These are phyloP conservation scores for Gnathonemus longibarbis DNA, from an alignment of 2,113 vertebrate species.

Conservation along the genomic window DNA sequence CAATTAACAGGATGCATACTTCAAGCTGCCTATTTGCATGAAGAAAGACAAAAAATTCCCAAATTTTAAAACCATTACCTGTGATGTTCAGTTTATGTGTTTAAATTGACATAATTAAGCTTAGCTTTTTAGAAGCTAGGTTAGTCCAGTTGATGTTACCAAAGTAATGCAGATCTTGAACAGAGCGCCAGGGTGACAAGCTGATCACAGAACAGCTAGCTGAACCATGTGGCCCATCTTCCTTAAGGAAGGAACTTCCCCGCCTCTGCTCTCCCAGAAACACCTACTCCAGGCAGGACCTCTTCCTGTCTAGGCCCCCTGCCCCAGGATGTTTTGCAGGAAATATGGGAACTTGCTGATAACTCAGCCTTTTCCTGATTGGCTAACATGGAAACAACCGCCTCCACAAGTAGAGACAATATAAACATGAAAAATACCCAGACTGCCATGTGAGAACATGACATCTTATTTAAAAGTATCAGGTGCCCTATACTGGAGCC, in stretches of 20 bases:
- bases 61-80: neutral
- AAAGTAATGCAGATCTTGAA: neutral
- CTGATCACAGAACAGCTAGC: neutral
- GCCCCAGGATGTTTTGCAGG: constrained; percentile 15
- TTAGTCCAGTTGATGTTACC: neutral
- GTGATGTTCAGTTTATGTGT: neutral
- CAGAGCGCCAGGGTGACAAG: neutral
- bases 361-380: constrained; percentile 13
- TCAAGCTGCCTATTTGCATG: neutral
- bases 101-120: neutral
- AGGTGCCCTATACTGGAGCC: neutral
- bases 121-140: neutral
- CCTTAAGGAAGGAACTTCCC: neutral
- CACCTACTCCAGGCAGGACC: neutral
- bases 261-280: neutral
- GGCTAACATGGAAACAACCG: neutral
- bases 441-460: neutral
- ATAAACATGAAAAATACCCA: neutral
- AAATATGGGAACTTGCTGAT: constrained; percentile 11
- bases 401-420: neutral
- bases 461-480: too few species aligned
- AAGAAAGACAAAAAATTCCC: neutral
- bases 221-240: neutral
- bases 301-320: constrained; percentile 11
- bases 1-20: neutral